These are phyloP conservation scores for Arge pagana DNA, from an alignment of 2,888 invertebrate species.

Conservation along the genomic window DNA sequence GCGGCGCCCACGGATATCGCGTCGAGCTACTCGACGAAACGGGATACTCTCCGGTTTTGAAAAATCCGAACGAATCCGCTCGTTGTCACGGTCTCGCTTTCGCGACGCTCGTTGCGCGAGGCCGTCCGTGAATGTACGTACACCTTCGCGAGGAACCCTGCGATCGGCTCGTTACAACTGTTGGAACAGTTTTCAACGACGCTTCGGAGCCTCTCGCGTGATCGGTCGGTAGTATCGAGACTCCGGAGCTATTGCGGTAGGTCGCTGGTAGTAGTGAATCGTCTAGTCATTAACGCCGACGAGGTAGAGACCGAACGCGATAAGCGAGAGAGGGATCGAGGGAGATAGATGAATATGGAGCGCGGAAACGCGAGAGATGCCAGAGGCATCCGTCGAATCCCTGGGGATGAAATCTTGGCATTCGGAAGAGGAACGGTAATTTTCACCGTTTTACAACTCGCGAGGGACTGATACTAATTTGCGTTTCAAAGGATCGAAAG, in stretches of 20 bases:
- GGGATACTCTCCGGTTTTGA: too few relatives aligned
- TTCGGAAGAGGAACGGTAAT: conserved; percentile 21
- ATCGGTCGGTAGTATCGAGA: too few relatives aligned
- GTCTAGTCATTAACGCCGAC: not conserved
- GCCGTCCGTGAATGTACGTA: too few relatives aligned
- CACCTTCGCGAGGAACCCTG: too few relatives aligned
- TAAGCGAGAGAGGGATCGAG: not conserved
- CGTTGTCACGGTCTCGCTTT: too few relatives aligned
- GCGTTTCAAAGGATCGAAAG: conserved; percentile 32
- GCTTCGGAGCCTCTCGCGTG: too few relatives aligned
- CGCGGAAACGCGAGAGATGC: not conserved
- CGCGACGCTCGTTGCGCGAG: too few relatives aligned
- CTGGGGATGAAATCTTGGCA: not conserved
- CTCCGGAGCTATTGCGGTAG: not conserved
- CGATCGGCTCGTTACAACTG: too few relatives aligned
- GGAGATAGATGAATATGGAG: not conserved
- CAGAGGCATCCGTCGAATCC: not conserved
- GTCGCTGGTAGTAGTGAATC: conserved; percentile 7
- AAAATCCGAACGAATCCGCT: too few relatives aligned
- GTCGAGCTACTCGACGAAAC: too few relatives aligned
- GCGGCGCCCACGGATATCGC: conserved; percentile 28
- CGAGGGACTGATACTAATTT: conserved; percentile 36
- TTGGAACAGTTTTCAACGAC: too few relatives aligned
- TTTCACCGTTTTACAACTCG: conserved; percentile 37
- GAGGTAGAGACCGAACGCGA: not conserved